Base-by-base conservation (phyloP, 2,888 invertebrate genomes). In the Buathra laborator region DNA sequence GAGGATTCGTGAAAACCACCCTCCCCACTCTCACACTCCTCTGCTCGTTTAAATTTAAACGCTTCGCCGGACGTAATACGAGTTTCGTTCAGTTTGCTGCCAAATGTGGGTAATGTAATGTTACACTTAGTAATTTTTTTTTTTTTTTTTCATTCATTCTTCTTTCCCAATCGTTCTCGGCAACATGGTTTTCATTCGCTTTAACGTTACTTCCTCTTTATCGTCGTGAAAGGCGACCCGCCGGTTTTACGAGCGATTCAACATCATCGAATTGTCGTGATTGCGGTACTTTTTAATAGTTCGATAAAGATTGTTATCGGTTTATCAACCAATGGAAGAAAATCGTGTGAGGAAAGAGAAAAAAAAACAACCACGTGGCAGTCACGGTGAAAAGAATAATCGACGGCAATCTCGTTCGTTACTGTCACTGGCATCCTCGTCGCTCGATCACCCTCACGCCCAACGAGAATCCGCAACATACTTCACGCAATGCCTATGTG, bases 401-500 rank as follows among this genome's bases (percentile, higher is more conserved):
- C 48, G 75, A 83, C 14, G 74, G 16, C 37, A 82, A 74, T 71
- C 19, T 68, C 83, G 78, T 83, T 83, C 79, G 78, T 85, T 79
- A 85, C 74, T 72, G 78, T 84, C 82, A 74, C 70, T 46, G 44
- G 56, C 59, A 67, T 44, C 37, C 48, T 29, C 75, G 56, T 67
- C 66, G 44, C 19, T 43, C 59, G 46, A 64, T 75, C 51, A 59
- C 59, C 16, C 24, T 46, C 16, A 16, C 29, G 51, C 19, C n/a
- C 59, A 16, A 12, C 48, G 48, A 46, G 32, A 32, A 62, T 48
- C 37, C 64, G 62, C 32, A 37, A 62, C 64, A 64, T 70, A 62
- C 71, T 53, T 48, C 43, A 72, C 53, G 32, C 53, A 37, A 44
- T 66, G 72, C 43, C 7, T 37, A 1, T 37, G 37, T 72, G 78